Evolutionary conservation across 2,113 vertebrate species (phyloP).

Genomic region (Alethe castanea): DNA sequence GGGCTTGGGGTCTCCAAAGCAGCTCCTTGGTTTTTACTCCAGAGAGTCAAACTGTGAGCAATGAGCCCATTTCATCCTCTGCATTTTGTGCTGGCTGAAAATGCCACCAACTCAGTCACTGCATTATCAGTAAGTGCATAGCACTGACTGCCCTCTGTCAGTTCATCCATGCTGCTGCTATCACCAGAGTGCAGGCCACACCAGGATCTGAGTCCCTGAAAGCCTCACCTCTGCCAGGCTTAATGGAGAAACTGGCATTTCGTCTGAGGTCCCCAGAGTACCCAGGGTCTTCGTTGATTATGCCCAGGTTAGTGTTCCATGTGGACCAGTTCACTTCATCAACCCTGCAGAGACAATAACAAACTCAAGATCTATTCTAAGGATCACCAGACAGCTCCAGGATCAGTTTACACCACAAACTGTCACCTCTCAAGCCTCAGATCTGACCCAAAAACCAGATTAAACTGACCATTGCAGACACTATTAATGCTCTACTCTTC

Average conservation of each 20-base stretch:
- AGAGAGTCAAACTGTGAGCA: not conserved
- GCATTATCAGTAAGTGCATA: not conserved
- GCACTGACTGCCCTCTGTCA: not conserved
- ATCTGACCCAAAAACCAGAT: not conserved
- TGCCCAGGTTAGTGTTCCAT: constrained; percentile 91
- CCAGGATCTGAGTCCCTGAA: not conserved
- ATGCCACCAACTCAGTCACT: not conserved
- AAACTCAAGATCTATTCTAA: not conserved
- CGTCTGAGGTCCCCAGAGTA: constrained; percentile 72
- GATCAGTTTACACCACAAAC: not conserved
- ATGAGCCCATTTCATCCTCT: not conserved
- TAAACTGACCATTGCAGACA: not conserved
- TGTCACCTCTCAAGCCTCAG: not conserved
- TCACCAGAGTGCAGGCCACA: not conserved
- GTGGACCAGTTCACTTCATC: constrained; percentile 97
- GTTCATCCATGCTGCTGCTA: not conserved
- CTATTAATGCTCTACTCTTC: not conserved
- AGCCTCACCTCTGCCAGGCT: constrained; percentile 74
- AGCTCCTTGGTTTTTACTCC: not conserved
- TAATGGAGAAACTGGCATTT: constrained; percentile 70
- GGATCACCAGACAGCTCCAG: not conserved
- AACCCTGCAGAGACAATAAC: constrained; percentile 76
- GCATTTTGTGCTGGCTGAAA: not conserved
- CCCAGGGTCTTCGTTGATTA: constrained; percentile 93
- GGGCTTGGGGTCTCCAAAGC: not conserved